Evolutionary conservation across 1,140 invertebrate species (phyloP).

Genomic region (Galleria mellonella): DNA sequence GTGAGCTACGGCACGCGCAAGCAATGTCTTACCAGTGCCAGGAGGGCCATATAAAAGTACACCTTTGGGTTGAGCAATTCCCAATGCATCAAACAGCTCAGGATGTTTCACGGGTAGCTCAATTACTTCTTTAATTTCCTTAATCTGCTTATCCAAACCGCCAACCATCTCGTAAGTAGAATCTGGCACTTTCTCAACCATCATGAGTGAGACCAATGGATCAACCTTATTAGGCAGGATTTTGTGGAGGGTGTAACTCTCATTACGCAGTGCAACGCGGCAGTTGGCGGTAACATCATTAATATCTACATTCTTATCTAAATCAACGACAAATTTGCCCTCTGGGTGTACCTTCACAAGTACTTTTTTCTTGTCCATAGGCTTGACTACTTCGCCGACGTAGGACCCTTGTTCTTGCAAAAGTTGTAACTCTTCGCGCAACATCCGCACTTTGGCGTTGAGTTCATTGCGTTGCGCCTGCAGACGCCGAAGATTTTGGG

Average conservation of each 20-base stretch:
- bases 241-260: conserved; percentile 99
- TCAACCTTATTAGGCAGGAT: conserved; percentile 99
- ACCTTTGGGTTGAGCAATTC: conserved; percentile 99
- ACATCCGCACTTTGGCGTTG: conserved; percentile 99
- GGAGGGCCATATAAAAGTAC: conserved; percentile 98
- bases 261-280: conserved; percentile 97
- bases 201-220: conserved; percentile 99
- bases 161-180: conserved; percentile 99
- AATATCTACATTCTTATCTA: conserved; percentile 99
- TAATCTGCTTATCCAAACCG: conserved; percentile 99
- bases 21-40: conserved; percentile 94
- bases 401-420: conserved; percentile 99
- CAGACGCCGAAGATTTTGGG: conserved; percentile 96
- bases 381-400: conserved; percentile 99
- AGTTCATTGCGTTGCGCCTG: conserved; percentile 99
- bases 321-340: conserved; percentile 99
- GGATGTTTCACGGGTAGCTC: conserved; percentile 99
- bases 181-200: conserved; percentile 99
- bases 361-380: conserved; percentile 99
- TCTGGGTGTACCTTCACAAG: conserved; percentile 99
- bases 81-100: conserved; percentile 98
- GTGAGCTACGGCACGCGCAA: conserved; percentile 98
- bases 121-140: conserved; percentile 99
- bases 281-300: conserved; percentile 98
- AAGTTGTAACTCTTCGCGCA: conserved; percentile 97